phyloP scores from a whole-genome alignment of 2,888 invertebrate species.

The Idaea aversata region DNA sequence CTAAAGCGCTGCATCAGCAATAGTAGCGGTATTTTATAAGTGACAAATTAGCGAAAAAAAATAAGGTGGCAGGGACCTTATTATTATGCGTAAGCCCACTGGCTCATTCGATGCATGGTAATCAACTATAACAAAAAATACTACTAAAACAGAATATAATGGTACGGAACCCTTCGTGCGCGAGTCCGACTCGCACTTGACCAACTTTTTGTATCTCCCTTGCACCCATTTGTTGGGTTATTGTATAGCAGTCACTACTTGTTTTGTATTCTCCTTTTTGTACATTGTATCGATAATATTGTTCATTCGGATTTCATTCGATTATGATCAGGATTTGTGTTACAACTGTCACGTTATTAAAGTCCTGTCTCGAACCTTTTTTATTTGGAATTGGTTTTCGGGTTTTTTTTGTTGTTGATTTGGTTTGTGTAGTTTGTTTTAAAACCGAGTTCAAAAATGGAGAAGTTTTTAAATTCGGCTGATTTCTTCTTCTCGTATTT shows the following conservation, averaged over 20 bases:
- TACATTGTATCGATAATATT: constrained; percentile 60
- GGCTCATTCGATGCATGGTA: too few relatives aligned
- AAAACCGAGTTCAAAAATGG: not conserved
- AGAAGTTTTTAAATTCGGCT: not conserved
- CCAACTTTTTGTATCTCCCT: constrained; percentile 30
- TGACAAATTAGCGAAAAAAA: too few relatives aligned
- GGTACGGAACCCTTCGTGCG: too few relatives aligned
- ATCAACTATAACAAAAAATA: too few relatives aligned
- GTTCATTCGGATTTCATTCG: constrained; percentile 55
- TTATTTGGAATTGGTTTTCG: constrained; percentile 16
- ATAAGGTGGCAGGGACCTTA: too few relatives aligned
- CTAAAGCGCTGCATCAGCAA: too few relatives aligned
- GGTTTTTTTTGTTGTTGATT: not conserved
- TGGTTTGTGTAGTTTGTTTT: not conserved
- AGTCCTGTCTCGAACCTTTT: constrained; percentile 26
- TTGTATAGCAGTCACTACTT: constrained; percentile 47
- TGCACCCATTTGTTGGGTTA: constrained; percentile 51
- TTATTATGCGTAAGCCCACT: too few relatives aligned
- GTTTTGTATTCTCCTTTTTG: constrained; percentile 44
- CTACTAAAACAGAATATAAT: constrained; percentile 8
- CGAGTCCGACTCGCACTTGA: too few relatives aligned
- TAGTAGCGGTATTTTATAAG: too few relatives aligned
- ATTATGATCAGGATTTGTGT: constrained; percentile 53
- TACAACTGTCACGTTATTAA: constrained; percentile 46
- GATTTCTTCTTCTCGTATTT: too few relatives aligned